Evolutionary conservation across 2,113 vertebrate species (phyloP).

Genomic region (Phrynosoma platyrhinos): DNA sequence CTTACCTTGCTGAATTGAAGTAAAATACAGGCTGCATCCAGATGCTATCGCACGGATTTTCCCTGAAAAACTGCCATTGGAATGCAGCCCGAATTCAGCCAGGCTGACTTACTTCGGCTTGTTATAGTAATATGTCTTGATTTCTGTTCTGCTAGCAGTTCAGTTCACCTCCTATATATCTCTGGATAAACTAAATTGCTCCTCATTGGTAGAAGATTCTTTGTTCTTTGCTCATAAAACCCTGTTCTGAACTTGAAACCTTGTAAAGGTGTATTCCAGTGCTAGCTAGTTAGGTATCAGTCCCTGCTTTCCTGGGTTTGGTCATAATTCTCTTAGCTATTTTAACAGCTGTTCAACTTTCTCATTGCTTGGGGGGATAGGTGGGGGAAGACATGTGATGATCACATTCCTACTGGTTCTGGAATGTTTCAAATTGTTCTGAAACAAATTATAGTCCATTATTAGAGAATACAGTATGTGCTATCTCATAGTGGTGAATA

Average conservation of each 20-base stretch:
- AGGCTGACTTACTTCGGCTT: too few species aligned
- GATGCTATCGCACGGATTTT: too few species aligned
- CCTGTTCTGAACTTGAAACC: background rate
- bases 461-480: background rate
- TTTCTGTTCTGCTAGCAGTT: too few species aligned
- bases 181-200: background rate
- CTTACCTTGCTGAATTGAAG: too few species aligned
- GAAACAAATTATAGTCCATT: background rate
- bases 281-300: background rate
- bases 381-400: too few species aligned
- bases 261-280: background rate
- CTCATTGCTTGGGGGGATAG: background rate
- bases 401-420: background rate
- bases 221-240: background rate
- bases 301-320: background rate
- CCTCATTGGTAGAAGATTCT: background rate
- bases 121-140: too few species aligned
- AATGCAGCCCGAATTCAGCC: too few species aligned
- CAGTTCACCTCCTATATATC: background rate
- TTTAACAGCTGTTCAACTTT: background rate
- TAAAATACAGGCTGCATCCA: too few species aligned
- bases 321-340: background rate
- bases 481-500: background rate
- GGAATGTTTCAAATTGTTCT: background rate
- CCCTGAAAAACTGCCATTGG: too few species aligned